These are phyloP conservation scores for Sebastes variabilis DNA, from an alignment of 2,797 vertebrate species.

Conservation along the genomic window DNA sequence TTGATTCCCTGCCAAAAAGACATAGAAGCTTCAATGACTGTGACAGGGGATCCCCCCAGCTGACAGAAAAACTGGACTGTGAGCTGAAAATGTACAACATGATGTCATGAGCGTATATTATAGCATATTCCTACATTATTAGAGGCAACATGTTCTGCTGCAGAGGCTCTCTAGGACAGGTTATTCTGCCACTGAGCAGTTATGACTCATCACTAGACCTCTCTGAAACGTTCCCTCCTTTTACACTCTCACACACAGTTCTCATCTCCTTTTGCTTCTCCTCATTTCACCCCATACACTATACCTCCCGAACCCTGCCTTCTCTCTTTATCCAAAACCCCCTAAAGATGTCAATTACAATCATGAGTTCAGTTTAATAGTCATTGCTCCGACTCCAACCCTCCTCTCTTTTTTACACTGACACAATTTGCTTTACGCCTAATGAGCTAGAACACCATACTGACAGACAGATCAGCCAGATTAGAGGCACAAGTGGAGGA, in stretches of 20 bases:
- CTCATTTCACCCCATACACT: not conserved
- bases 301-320: not conserved
- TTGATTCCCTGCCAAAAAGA: not conserved
- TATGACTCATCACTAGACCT: constrained; percentile 66
- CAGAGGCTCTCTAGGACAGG: constrained; percentile 50
- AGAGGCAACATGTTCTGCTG: constrained; percentile 35
- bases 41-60: not conserved
- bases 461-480: constrained; percentile 10
- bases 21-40: not conserved
- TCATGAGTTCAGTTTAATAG: constrained; percentile 10
- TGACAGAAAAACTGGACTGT: not conserved
- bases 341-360: constrained; percentile 18
- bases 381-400: not conserved
- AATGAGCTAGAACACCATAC: constrained; percentile 16
- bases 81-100: not conserved
- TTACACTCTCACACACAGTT: constrained; percentile 6
- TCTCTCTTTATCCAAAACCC: not conserved
- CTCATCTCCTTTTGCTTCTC: not conserved
- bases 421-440: not conserved
- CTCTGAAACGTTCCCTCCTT: constrained; percentile 26
- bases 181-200: constrained; percentile 43
- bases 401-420: not conserved
- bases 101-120: not conserved
- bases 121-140: not conserved
- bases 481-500: not conserved